Conservation (phyloP, 1,140 invertebrate genomes). For the Bradynema listronoti region DNA sequence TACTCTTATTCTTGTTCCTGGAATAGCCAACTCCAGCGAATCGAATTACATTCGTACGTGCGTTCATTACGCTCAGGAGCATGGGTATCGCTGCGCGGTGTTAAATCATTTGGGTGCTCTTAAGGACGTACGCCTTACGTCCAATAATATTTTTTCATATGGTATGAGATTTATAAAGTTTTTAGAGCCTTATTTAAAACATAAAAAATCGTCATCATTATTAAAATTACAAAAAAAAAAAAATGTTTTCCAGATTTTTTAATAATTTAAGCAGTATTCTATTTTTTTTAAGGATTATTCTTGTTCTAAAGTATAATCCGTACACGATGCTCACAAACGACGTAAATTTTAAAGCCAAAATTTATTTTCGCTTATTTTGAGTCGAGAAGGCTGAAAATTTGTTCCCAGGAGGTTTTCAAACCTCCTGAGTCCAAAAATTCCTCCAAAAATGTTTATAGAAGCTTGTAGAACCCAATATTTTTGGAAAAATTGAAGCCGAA, state of each 20-base stretch:
- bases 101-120: slow-evolving; percentile 86
- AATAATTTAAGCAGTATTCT: no score
- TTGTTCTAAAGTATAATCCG: no score
- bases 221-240: background rate
- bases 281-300: slow-evolving; percentile 33
- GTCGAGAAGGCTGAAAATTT: no score
- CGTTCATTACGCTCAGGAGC: slow-evolving; percentile 77
- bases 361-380: no score
- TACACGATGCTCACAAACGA: no score
- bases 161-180: slow-evolving; percentile 65
- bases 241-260: background rate
- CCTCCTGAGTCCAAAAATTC: no score
- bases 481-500: no score
- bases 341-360: no score
- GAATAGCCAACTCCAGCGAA: slow-evolving; percentile 84
- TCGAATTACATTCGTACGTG: slow-evolving; percentile 84
- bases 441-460: no score
- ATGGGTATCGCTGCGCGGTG: slow-evolving; percentile 82
- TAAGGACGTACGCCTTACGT: slow-evolving; percentile 73
- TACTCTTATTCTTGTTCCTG: slow-evolving; percentile 79
- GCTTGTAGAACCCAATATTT: no score
- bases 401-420: no score
- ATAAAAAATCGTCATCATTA: background rate
- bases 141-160: slow-evolving; percentile 80
- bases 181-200: background rate